A percentile compares a stretch with the other conserved stretches of the same genome.
Conservation (phyloP, 1,140 invertebrate genomes). For the Homarus americanus region DNA sequence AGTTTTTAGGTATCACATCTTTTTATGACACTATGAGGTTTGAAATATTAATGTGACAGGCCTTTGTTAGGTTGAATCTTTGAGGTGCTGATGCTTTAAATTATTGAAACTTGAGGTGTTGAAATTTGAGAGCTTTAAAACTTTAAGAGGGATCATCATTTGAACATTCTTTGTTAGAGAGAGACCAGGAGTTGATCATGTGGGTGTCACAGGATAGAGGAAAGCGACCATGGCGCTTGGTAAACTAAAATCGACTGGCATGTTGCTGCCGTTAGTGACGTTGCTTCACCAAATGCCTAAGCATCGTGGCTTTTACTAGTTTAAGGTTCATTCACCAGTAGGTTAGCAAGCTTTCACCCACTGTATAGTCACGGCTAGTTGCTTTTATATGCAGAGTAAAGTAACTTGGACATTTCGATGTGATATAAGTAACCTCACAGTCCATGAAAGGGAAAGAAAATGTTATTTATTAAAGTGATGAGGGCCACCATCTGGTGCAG, state of each 20-base stretch:
- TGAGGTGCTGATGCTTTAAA: background rate
- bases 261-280: background rate
- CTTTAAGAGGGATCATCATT: background rate
- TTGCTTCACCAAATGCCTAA: background rate
- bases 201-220: background rate
- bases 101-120: background rate
- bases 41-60: background rate
- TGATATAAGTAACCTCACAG: background rate
- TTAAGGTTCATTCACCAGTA: constrained; percentile 21
- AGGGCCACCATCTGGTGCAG: background rate
- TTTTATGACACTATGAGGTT: too few species aligned
- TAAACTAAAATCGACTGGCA: background rate
- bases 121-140: background rate
- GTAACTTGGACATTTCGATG: background rate
- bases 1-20: background rate
- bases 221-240: too few species aligned
- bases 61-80: background rate
- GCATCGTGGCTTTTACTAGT: background rate
- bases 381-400: constrained; percentile 19
- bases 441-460: background rate
- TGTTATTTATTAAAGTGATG: background rate
- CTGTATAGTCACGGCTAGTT: constrained; percentile 22
- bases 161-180: too few species aligned
- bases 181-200: background rate
- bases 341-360: constrained; percentile 36